These are phyloP conservation scores for Drosophila lacteicornis DNA, from an alignment of 1,140 invertebrate species.

Conservation along the genomic window DNA sequence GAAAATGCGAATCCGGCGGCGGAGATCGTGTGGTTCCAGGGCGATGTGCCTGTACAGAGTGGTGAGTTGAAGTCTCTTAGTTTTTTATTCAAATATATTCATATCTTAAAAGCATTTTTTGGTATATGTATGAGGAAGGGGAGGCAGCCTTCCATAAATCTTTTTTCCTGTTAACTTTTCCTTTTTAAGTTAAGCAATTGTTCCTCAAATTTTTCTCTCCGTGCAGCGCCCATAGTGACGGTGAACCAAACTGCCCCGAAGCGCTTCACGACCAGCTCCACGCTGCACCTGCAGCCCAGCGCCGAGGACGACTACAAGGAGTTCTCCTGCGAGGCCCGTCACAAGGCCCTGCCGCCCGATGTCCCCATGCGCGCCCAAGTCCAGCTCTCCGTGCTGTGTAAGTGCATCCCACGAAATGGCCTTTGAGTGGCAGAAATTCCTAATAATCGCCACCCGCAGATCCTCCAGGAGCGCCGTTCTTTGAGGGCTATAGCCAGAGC, in stretches of 20 bases:
- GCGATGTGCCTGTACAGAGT: slow-evolving; percentile 91
- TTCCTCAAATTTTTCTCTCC: not conserved
- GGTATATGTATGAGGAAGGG: too few relatives aligned
- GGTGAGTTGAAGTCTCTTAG: slow-evolving; percentile 85
- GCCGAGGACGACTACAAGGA: slow-evolving; percentile 94
- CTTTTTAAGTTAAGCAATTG: not conserved
- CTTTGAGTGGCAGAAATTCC: not conserved
- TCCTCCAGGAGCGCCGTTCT: slow-evolving; percentile 95
- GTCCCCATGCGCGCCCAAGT: slow-evolving; percentile 92
- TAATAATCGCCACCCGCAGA: slow-evolving; percentile 87
- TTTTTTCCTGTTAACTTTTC: not conserved
- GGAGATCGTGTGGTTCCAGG: slow-evolving; percentile 94
- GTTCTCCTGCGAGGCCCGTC: slow-evolving; percentile 95
- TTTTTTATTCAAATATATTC: not conserved
- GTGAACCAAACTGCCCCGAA: slow-evolving; percentile 85
- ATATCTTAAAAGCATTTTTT: not conserved
- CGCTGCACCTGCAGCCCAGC: slow-evolving; percentile 90
- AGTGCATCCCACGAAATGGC: slow-evolving; percentile 86
- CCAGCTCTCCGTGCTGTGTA: slow-evolving; percentile 94
- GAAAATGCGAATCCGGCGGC: slow-evolving; percentile 94
- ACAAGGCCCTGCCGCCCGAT: slow-evolving; percentile 92
- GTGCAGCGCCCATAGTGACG: slow-evolving; percentile 86
- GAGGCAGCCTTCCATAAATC: too few relatives aligned
- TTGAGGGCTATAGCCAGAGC: slow-evolving; percentile 95
- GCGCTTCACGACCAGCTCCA: slow-evolving; percentile 85